Evolutionary conservation across 1,140 invertebrate species (phyloP).

Genomic region (Caenorhabditis elegans): WBcel235 BX284606.5:2140501-2141000

Average conservation of each 20-base stretch:
- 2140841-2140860: constrained; percentile 16
- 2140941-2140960: neutral
- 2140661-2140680: too few relatives aligned
- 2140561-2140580: constrained; percentile 21
- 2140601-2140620: neutral
- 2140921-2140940: neutral
- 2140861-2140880: constrained; percentile 31
- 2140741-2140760: neutral
- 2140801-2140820: constrained; percentile 22
- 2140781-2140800: constrained; percentile 3
- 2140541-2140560: neutral
- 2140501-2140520: neutral
- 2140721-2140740: neutral
- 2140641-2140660: neutral
- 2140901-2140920: constrained; percentile 23
- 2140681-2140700: too few relatives aligned
- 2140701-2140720: too few relatives aligned
- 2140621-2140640: constrained; percentile 1
- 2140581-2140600: neutral
- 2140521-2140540: too few relatives aligned
- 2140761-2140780: neutral
- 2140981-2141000: neutral
- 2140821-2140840: constrained; percentile 8
- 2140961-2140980: neutral
- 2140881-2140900: constrained; percentile 31